These are phyloP conservation scores for Thera obeliscata DNA, from an alignment of 2,888 invertebrate species.

Conservation along the genomic window DNA sequence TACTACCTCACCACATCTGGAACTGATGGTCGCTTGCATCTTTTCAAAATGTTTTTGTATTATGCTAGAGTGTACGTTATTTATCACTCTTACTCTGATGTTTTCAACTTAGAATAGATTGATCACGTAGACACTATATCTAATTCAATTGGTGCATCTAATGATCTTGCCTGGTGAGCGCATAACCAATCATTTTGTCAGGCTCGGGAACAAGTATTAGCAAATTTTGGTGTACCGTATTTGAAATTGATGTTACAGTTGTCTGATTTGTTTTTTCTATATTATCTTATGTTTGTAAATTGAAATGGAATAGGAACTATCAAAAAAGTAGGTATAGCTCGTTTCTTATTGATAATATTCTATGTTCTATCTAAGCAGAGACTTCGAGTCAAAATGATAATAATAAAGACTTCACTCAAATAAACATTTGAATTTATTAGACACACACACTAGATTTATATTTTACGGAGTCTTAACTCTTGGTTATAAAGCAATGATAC, in stretches of 20 bases:
- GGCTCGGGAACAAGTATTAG: conserved; percentile 24
- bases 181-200: conserved; percentile 34
- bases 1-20: not conserved
- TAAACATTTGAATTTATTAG: not conserved
- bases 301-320: not conserved
- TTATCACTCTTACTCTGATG: not conserved
- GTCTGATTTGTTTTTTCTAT: conserved; percentile 19
- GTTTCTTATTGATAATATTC: no score
- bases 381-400: not conserved
- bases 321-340: no score
- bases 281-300: conserved; percentile 4
- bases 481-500: not conserved
- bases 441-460: not conserved
- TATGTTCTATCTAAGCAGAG: no score
- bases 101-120: conserved; percentile 8
- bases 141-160: conserved; percentile 28
- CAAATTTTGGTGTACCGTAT: conserved; percentile 26
- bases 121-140: conserved; percentile 17
- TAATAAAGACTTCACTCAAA: not conserved
- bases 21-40: no score
- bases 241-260: conserved; percentile 27
- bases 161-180: conserved; percentile 27
- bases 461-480: not conserved
- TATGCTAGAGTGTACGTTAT: not conserved
- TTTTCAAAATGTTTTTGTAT: no score